phyloP scores from a whole-genome alignment of 1,140 invertebrate genomes.

The Drosophila pruinosa region DNA sequence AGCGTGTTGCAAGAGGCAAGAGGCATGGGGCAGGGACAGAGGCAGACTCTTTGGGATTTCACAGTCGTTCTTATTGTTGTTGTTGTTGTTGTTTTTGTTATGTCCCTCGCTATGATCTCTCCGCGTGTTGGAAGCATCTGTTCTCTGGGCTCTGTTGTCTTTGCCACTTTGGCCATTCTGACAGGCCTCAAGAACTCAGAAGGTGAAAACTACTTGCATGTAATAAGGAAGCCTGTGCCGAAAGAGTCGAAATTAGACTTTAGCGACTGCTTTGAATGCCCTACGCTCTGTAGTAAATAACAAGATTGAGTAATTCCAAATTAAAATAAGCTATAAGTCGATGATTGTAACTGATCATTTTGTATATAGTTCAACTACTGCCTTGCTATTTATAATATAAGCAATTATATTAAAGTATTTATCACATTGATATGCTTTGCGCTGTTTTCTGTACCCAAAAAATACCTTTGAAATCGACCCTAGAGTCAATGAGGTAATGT shows the following conservation, averaged over 20 bases:
- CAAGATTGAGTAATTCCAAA: no score
- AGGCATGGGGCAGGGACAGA: no score
- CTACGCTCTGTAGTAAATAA: background rate
- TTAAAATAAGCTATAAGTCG: no score
- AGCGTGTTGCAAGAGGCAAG: no score
- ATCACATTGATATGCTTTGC: background rate
- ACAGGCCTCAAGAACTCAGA: conserved; percentile 38
- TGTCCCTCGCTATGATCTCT: conserved; percentile 66
- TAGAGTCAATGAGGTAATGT: conserved; percentile 31
- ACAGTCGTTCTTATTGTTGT: conserved; percentile 38
- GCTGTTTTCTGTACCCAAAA: background rate
- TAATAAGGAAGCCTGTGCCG: conserved; percentile 42
- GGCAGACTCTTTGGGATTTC: conserved; percentile 73
- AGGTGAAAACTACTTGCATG: conserved; percentile 64
- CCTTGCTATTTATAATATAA: background rate
- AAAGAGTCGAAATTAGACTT: conserved; percentile 36
- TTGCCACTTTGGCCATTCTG: conserved; percentile 50
- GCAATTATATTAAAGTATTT: background rate
- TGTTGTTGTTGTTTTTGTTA: conserved; percentile 22
- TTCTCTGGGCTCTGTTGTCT: conserved; percentile 45
- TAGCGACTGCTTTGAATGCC: conserved; percentile 6
- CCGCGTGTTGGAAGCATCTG: conserved; percentile 69
- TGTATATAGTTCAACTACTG: no score
- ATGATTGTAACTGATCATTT: no score
- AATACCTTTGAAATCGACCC: background rate